Conservation (phyloP, 2,113 vertebrate genomes). For the Periophthalmodon schlosseri region DNA sequence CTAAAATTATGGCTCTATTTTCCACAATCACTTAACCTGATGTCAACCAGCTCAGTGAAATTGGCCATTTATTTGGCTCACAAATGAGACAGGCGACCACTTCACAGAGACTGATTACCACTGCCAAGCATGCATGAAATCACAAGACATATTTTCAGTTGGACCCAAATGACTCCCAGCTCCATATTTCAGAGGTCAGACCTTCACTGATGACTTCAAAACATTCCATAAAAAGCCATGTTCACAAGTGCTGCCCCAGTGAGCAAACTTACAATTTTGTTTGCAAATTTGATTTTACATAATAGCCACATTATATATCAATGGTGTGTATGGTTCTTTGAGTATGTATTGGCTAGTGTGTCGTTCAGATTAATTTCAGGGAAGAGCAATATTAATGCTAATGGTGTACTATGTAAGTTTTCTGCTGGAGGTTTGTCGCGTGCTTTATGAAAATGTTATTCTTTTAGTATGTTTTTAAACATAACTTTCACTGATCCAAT, state of each 20-base stretch:
- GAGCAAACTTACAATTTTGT: not conserved
- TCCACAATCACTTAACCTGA: conserved; percentile 59
- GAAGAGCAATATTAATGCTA: too few relatives aligned
- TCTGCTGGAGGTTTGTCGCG: too few relatives aligned
- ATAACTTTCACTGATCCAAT: too few relatives aligned
- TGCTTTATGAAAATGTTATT: too few relatives aligned
- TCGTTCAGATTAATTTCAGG: too few relatives aligned
- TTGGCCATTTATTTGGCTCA: conserved; percentile 64
- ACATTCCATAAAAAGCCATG: conserved; percentile 20
- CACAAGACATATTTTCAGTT: conserved; percentile 53
- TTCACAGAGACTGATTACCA: conserved; percentile 65
- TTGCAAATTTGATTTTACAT: not conserved
- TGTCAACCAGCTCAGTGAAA: conserved; percentile 59
- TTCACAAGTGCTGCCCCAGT: not conserved
- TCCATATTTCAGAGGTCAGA: conserved; percentile 40
- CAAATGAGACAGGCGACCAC: conserved; percentile 64
- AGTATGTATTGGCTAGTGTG: too few relatives aligned
- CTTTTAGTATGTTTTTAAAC: too few relatives aligned
- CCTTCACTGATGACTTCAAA: conserved; percentile 45
- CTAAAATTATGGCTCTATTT: conserved; percentile 45
- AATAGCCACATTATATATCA: not conserved
- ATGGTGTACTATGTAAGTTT: too few relatives aligned
- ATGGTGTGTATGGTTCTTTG: too few relatives aligned
- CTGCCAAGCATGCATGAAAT: conserved; percentile 66
- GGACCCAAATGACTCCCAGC: conserved; percentile 51